Evolutionary conservation across 2,797 vertebrate species (phyloP), one percentile per base, ranked within the genome.

Genomic region (Peromyscus nudipes): DNA sequence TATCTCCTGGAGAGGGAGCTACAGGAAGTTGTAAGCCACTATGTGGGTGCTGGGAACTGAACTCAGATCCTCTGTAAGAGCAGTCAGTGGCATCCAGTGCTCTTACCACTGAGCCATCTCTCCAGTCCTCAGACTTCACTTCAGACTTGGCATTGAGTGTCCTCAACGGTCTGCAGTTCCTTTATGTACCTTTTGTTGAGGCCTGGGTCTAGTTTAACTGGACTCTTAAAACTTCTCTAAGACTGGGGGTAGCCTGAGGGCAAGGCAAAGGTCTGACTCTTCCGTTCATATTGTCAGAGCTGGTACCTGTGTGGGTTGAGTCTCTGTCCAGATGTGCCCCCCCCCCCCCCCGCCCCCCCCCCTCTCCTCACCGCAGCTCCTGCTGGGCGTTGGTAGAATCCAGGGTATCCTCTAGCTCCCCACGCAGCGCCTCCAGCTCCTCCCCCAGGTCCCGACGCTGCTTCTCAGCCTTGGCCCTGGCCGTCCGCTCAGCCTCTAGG

Each of bases 361-460:
- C 1, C 17, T 12, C 14, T 81, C 62, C 95, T 98, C 77, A 99
- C 99, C 99, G 98, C 34, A 99, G 99, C 97, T 99, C 99, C 98
- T 99, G 99, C 98, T 99, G 99, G 0, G 99, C 98, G 0, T 99
- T 99, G 10, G 99, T 99, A 62, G 99, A 99, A 97, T 99, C 99
- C 94, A 99, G 97, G 0, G 99, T 99, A 98, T 99, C 99, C 97
- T 99, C 99, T 23, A 99, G 98, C 97, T 99, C 99, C 0, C 99
- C 99, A 92, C 99, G 99, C 80, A 99, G 98, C 0, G 99, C 99
- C 98, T 99, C 99, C 97, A 99, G 98, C 98, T 99, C 99, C 98
- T 99, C 99, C 0, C 99, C 98, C 40, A 99, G 98, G 98, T 99
- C 99, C 13, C 99, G 96, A 62, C 99, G 99, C 98, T 99, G 99